These are phyloP conservation scores for Echiichthys vipera DNA, from an alignment of 2,797 vertebrate species.

Conservation along the genomic window DNA sequence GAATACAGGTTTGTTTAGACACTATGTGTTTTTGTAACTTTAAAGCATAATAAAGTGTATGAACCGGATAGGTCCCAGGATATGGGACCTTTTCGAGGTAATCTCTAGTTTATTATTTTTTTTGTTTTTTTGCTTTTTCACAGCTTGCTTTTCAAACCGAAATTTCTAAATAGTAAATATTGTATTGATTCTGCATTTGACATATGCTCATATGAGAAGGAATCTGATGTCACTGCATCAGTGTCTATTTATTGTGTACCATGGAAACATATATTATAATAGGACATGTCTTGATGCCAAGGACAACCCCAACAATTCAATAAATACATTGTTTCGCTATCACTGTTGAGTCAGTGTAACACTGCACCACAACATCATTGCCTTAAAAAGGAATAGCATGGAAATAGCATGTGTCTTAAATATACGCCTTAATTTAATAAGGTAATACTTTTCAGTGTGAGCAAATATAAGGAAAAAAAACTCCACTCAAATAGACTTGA, in stretches of 20 bases:
- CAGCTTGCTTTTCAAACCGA: neutral
- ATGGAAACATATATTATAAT: neutral
- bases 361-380: neutral
- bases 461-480: constrained; percentile 9
- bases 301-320: neutral
- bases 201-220: neutral
- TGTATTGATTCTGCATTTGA: neutral
- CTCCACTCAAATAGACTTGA: neutral
- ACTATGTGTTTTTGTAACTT: too few relatives aligned
- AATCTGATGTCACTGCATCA: neutral
- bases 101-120: too few relatives aligned
- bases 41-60: too few relatives aligned
- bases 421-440: neutral
- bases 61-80: too few relatives aligned
- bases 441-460: neutral
- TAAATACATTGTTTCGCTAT: neutral
- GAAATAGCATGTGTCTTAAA: neutral
- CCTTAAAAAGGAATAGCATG: neutral
- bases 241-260: neutral
- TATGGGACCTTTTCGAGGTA: too few relatives aligned
- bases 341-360: neutral
- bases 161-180: neutral
- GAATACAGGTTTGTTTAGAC: too few relatives aligned
- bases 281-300: neutral
- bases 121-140: too few relatives aligned